Base-by-base conservation (phyloP, 2,888 invertebrate species). In the Alentia gelatinosa region DNA sequence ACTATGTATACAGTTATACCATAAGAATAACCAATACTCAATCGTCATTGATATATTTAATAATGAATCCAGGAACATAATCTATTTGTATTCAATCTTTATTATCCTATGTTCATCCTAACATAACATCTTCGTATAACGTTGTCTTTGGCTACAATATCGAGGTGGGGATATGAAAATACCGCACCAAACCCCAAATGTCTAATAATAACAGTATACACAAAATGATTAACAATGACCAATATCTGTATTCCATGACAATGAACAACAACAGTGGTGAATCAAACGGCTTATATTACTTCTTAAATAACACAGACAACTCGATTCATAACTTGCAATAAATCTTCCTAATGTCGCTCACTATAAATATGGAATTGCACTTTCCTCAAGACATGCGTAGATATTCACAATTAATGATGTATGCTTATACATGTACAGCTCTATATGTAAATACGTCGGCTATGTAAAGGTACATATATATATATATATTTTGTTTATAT, bases 261-360 rank as follows among this genome's bases (percentile, higher is more conserved):
- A 86, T 86, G 86, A 50, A 86, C 86, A 86, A 86, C 86, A 86
- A 86, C 50, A 47, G 86, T 79, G 79, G 79, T 79, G 19, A 79
- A 79, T 47, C 86, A 47, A 86, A 47, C 47, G 47, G 42, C 79
- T 35, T 5, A 12, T 63, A 56, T 56, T 56, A 56, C 68, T 12
- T 9, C 33, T 4, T 68, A 68, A 68, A 30, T 68, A 68, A 30
- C 68, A 68, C n/a, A 68, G 68, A 68, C 68, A 68, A 30, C 68
- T 12, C 30, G 30, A 12, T 68, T 15, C 26, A 30, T 68, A 68
- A 68, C 68, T 68, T 26, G 47, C 68, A 68, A 68, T 30, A 68
- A 68, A 30, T 68, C 30, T 68, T 19, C 26, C 68, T 68, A 68
- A 68, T 26, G 9, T 26, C 30, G 30, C 23, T 68, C 33, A 68